A percentile compares a stretch with the other conserved stretches of the same genome.
phyloP scores from a whole-genome alignment of 2,888 invertebrate species.

The Sympetrum striolatum region DNA sequence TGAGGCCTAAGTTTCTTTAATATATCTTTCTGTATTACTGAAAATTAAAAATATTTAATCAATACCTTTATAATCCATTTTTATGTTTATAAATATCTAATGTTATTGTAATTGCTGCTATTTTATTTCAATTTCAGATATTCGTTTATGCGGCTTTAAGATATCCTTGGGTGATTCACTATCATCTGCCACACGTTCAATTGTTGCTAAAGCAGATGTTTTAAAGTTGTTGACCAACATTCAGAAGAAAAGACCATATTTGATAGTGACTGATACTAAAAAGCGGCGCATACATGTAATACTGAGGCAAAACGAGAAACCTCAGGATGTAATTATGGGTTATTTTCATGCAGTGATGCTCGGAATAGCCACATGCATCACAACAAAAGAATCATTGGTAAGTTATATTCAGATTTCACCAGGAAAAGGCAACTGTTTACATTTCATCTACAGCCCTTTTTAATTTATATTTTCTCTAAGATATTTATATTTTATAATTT shows the following conservation, averaged over 20 bases:
- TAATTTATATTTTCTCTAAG: too few relatives aligned
- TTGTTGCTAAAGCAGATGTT: constrained; percentile 53
- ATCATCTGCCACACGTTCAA: constrained; percentile 54
- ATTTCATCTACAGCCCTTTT: too few relatives aligned
- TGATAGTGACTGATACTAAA: constrained; percentile 63
- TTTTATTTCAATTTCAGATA: constrained; percentile 62
- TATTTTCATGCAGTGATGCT: constrained; percentile 74
- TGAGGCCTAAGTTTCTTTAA: too few relatives aligned
- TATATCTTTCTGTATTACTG: too few relatives aligned
- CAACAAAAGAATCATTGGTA: constrained; percentile 2
- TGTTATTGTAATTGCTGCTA: constrained; percentile 66
- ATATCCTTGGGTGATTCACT: constrained; percentile 69
- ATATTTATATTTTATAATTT: too few relatives aligned
- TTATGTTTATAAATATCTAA: constrained; percentile 57
- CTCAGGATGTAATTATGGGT: constrained; percentile 68
- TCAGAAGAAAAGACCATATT: constrained; percentile 63
- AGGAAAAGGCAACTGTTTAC: too few relatives aligned
- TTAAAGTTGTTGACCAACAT: constrained; percentile 59
- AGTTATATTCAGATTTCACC: not conserved
- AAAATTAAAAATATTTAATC: too few relatives aligned
- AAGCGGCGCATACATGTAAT: constrained; percentile 64
- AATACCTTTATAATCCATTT: too few relatives aligned
- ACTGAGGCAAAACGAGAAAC: constrained; percentile 62
- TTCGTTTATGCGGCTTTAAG: constrained; percentile 67
- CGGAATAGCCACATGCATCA: constrained; percentile 53